Base-by-base conservation (phyloP, 2,888 invertebrate genomes). In the Cybosia mesomella region DNA sequence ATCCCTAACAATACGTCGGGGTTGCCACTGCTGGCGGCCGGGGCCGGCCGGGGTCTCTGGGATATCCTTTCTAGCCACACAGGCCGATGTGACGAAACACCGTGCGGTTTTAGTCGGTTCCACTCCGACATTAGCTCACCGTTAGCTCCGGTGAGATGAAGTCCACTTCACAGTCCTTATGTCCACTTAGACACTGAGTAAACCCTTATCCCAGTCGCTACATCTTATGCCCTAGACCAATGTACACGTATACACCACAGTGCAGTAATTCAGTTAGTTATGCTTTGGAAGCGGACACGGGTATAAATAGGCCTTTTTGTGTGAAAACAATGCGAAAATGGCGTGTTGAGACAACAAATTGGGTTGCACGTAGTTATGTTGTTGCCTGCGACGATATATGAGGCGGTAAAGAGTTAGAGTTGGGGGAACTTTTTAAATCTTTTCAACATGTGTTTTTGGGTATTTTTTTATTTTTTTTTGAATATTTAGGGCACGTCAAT, bases 241-340 rank as follows among this genome's bases (percentile, higher is more conserved):
- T 10, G 0, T 0, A 28, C 57, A 2, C 58, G 49, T 70, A 73
- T 70, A 73, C 80, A 81, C 79, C 79, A 79, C 79, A 75, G 68
- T 80, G 82, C 83, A 83, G 77, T 83, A 83, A 84, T 83, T 83
- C 78, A 83, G 80, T 85, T 84, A 84, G 81, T 81, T 83, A 77
- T 79, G 76, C 76, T 75, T 71, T 73, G 79, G 76, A 53, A 72
- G 73, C 72, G 74, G 70, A 75, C 74, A 68, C 63, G 71, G 67
- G 74, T 76, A 83, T 81, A 81, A 81, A 80, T 77, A 81, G 78
- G 69, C 74, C 72, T 81, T 83, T 82, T 81, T 81, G 79, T 72
- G 54, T 72, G 72, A 76, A 76, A 76, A 77, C 73, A 82, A 73
- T 74, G 75, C 68, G 68, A 73, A 77, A 79, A 80, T 68, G 69